phyloP scores from a whole-genome alignment of 2,113 vertebrate genomes.

The Macrotis lagotis region DNA sequence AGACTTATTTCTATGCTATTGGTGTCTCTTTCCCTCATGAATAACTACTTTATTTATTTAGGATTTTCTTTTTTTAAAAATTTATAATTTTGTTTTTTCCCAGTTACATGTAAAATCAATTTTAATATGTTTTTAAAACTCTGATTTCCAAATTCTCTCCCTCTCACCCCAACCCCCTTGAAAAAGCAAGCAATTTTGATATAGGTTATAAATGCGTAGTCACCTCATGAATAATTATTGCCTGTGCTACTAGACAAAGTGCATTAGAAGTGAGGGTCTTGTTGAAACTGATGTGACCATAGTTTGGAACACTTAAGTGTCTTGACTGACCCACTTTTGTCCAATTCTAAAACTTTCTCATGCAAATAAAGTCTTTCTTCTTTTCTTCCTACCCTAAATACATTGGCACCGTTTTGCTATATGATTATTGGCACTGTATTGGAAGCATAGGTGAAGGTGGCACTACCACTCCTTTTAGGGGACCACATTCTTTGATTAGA shows the following conservation, averaged over 20 bases:
- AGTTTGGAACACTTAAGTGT: not conserved
- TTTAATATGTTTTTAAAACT: too few relatives aligned
- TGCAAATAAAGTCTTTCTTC: not conserved
- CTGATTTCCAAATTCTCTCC: too few relatives aligned
- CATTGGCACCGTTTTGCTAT: too few relatives aligned
- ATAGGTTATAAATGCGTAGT: too few relatives aligned
- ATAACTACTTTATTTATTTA: too few relatives aligned
- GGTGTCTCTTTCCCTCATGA: not conserved
- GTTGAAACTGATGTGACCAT: not conserved
- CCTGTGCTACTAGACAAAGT: not conserved
- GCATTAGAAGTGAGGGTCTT: not conserved
- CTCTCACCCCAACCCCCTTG: too few relatives aligned
- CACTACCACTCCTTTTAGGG: not conserved
- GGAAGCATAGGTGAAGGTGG: not conserved
- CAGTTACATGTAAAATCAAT: too few relatives aligned
- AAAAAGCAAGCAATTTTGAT: too few relatives aligned
- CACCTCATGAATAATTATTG: not conserved
- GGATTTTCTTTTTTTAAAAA: too few relatives aligned
- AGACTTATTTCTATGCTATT: not conserved
- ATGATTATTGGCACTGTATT: too few relatives aligned
- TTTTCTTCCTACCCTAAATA: not conserved
- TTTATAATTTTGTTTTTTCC: too few relatives aligned
- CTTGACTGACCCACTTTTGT: not conserved
- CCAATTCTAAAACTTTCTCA: not conserved
- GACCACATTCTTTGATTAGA: not conserved